Evolutionary conservation across 2,113 vertebrate genomes (phyloP), one percentile per base, ranked within the genome.

Genomic region (Tragelaphus imberbis): DNA sequence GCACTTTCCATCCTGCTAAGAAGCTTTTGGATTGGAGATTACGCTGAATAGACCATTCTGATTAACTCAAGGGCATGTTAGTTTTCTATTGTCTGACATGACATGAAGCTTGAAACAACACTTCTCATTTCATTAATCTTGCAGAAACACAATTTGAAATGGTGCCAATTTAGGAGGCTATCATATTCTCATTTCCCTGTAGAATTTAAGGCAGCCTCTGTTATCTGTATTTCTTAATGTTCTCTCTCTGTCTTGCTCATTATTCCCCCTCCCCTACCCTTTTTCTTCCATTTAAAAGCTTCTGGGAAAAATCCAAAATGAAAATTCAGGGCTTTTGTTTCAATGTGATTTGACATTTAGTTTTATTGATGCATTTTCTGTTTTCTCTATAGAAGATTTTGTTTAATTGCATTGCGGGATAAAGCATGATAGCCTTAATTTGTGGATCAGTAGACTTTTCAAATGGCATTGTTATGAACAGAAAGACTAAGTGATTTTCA

Each of bases 101-200:
- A 98, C 97, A 97, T 97, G 97, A 98, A 98, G 98, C 98, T 99
- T 98, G 98, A 99, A 99, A 98, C 98, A 98, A 98, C 98, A 98
- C 98, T 98, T 99, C 98, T 99, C 98, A 98, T 99, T 99, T 98
- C 98, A 98, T 99, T 99, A 99, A 98, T 97, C 95, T 98, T 98
- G 97, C 97, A 98, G 98, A 98, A 98, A 98, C 96, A 98, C 97
- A 98, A 97, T 98, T 98, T 99, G 98, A 99, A 93, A 91, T 44
- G 49, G 93, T 98, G 98, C 98, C 98, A 99, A 65, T 98, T 98
- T 98, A 97, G 96, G 91, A 97, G 94, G 92, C 97, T 98, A 98
- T 98, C 92, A 97, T 98, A 95, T 58, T 98, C 97, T 97, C 95
- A 96, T 98, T 98, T 98, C 98, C 98, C 98, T 98, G 90, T 58